phyloP scores from a whole-genome alignment of 2,113 vertebrate species.

The Microcebus murinus region DNA sequence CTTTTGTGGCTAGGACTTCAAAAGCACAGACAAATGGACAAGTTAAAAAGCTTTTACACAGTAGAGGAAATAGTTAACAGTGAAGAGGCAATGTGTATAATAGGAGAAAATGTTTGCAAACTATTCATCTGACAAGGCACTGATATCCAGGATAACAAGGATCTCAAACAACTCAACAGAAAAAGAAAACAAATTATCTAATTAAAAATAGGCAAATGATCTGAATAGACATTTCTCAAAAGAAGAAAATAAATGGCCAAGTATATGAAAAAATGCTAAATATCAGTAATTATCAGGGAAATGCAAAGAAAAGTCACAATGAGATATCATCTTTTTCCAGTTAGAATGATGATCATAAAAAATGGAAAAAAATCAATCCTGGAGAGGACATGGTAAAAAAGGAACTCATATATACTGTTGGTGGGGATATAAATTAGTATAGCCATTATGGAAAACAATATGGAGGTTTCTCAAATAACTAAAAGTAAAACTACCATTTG shows the following conservation, averaged over 20 bases:
- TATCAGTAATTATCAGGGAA: neutral
- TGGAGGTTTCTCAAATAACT: neutral
- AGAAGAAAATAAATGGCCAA: neutral
- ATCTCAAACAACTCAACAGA: too few species aligned
- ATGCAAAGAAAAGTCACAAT: neutral
- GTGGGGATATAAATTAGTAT: neutral
- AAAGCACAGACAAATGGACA: too few species aligned
- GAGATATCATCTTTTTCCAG: neutral
- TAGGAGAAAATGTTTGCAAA: too few species aligned
- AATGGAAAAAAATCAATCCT: neutral
- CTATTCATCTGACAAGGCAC: too few species aligned
- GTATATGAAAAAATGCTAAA: neutral
- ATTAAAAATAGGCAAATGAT: neutral
- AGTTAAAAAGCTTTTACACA: too few species aligned
- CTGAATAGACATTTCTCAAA: neutral
- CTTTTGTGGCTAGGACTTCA: too few species aligned
- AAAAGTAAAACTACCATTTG: neutral
- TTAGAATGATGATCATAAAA: neutral
- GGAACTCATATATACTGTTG: neutral
- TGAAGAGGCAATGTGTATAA: too few species aligned
- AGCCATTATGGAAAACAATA: neutral
- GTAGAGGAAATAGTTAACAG: too few species aligned
- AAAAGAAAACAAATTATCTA: neutral
- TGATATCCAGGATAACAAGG: too few species aligned
- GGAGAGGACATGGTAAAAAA: neutral